Conservation (phyloP, 2,888 invertebrate genomes). For the Crocallis elinguaria region DNA sequence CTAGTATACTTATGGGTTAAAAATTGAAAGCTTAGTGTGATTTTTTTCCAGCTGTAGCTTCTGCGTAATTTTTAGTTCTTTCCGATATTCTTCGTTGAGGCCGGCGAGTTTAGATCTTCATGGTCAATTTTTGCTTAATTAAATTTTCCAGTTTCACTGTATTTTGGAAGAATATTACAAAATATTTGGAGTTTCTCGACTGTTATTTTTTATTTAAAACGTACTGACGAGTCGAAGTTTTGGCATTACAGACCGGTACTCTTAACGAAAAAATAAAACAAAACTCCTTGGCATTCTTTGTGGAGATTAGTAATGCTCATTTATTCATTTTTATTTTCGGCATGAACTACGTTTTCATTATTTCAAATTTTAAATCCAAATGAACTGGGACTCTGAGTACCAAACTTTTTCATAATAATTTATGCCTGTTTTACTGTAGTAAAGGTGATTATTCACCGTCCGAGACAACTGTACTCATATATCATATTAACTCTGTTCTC, state of each 20-base stretch:
- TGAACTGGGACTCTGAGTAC: neutral
- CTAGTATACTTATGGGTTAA: too few relatives aligned
- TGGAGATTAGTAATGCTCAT: neutral
- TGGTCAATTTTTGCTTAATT: conserved; percentile 32
- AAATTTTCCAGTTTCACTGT: conserved; percentile 25
- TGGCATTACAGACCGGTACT: neutral
- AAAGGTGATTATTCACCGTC: conserved; percentile 21
- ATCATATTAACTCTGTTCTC: conserved; percentile 40
- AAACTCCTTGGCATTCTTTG: neutral
- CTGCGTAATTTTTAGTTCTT: too few relatives aligned
- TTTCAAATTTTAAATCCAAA: neutral
- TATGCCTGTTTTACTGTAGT: conserved; percentile 10
- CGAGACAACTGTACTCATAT: conserved; percentile 32
- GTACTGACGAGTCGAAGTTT: conserved; percentile 9
- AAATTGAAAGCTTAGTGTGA: too few relatives aligned
- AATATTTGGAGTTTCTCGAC: conserved; percentile 23
- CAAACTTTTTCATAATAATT: neutral
- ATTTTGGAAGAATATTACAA: conserved; percentile 23
- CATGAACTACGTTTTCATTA: too few relatives aligned
- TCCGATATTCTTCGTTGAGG: too few relatives aligned
- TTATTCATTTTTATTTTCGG: too few relatives aligned
- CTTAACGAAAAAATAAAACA: neutral
- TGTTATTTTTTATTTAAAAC: conserved; percentile 25
- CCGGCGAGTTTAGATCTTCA: conserved; percentile 22
- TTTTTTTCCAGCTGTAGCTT: too few relatives aligned